Base-by-base conservation (phyloP, 2,888 invertebrate genomes). In the Mesorhabditis belari region DNA sequence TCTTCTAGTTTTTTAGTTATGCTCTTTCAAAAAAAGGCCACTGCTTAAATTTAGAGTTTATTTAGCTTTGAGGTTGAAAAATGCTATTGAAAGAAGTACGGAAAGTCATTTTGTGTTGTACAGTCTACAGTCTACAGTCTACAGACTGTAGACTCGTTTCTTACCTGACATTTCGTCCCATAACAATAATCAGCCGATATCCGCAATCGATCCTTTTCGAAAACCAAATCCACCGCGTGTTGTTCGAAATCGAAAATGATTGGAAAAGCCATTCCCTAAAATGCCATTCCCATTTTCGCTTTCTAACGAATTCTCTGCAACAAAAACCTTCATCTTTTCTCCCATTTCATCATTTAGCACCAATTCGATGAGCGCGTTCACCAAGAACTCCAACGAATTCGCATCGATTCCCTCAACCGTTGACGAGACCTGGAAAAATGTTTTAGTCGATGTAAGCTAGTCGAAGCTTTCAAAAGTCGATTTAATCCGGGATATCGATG, bases 181-280 rank as follows among this genome's bases (percentile, higher is more conserved):
- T 50, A 50, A 23, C 51, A 50, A 19, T 50, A 50, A 19, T 50
- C 51, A 23, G 19, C 51, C 12, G 51, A 50, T 9, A 50, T 50
- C 35, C 50, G 44, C 28, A 75, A 61, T 51, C 71, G 58, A 51
- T 74, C 77, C 51, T 78, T 71, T 63, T 79, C 79, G 61, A 77
- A 74, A 5, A 64, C 67, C 19, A 79, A 73, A 57, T 76, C 70
- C 28, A 72, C 58, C 5, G 60, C 57, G 58, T 58, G 60, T 62
- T 79, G 79, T 25, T 80, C 77, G 58, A 77, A 79, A 64, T 79
- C 79, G 61, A 79, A 74, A 58, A 79, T 69, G 21, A 79, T 79
- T 19, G 79, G 79, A 28, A 79, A 62, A 27, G 74, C 74, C 53
- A 79, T 74, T 29, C 75, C 77, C n/a, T 3, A 12, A n/a, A 17